Base-by-base conservation (phyloP, 1,140 invertebrate species). In the Trachymyrmex cornetzi region DNA sequence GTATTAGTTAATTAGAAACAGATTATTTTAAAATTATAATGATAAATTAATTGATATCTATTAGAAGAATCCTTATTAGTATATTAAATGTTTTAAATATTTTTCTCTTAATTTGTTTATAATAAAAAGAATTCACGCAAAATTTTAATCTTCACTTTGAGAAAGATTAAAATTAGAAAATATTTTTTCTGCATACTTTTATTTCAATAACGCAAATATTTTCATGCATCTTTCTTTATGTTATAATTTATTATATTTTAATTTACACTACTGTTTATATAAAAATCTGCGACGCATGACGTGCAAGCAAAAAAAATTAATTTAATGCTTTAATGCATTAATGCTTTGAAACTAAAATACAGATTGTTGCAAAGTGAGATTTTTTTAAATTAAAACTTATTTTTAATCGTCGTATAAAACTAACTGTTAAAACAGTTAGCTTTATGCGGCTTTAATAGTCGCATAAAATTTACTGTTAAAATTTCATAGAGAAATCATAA, bases 201-300 rank as follows among this genome's bases (percentile, higher is more conserved):
- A 27, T 19, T 16, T 1, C 14, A 77, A 59, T 14, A 34, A 38
- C 5, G 6, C 4, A 59, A 34, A 75, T 57, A 34, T 57, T 57
- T 57, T 57, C 16, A 14, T n/a, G 27, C 27, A 74, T 74, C 6
- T 55, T 34, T 53, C 11, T n/a, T 22, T 74, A 74, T 55, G 11
- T 50, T 34, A 30, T 3, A n/a, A 7, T 44, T 69, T 48, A 24
- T 71, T 71, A 48, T 69, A 12, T 71, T 71, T 71, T 22, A 71
- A 48, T 71, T 71, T 71, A 48, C 38, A 22, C 4, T 9, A n/a
- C 30, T 24, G 7, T 48, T 71, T 48, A 71, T 12, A 48, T n/a
- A 48, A 48, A 69, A 69, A 30, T 48, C 6, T 5, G 22, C 6
- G 38, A 22, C 16, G 11, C 30, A 24, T 12, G 11, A 67, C 1